A percentile compares a stretch with the other conserved stretches of the same genome.
These are phyloP conservation scores for Iphiclides podalirius DNA, from an alignment of 2,888 invertebrate genomes.

Conservation along the genomic window DNA sequence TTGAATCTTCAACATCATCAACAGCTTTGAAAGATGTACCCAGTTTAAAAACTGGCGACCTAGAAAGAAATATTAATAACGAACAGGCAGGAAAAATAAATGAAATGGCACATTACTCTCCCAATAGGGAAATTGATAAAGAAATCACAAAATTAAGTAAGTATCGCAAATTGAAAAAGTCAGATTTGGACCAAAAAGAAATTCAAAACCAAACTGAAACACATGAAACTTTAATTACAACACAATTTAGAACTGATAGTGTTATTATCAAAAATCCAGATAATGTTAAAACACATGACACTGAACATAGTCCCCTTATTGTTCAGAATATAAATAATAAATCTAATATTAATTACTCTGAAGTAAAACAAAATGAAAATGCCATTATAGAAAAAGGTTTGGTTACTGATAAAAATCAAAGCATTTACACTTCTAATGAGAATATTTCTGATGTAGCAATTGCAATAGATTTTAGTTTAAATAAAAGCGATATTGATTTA, in stretches of 20 bases:
- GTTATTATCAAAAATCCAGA: constrained; percentile 75
- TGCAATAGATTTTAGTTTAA: constrained; percentile 62
- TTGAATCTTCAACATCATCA: constrained; percentile 40
- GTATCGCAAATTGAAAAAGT: constrained; percentile 56
- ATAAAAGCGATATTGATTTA: constrained; percentile 34
- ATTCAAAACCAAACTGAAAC: constrained; percentile 28
- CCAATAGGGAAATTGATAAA: constrained; percentile 41
- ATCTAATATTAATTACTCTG: background rate
- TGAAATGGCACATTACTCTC: constrained; percentile 27
- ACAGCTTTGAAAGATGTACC: constrained; percentile 40
- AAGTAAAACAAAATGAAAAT: background rate
- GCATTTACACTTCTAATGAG: background rate
- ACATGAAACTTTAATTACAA: constrained; percentile 19
- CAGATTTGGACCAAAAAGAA: constrained; percentile 30
- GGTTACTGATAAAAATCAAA: background rate
- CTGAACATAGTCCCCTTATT: constrained; percentile 28
- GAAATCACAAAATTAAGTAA: constrained; percentile 62
- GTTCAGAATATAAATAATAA: constrained; percentile 6
- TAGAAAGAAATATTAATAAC: constrained; percentile 2
- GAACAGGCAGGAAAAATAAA: constrained; percentile 25
- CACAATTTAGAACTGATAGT: constrained; percentile 60
- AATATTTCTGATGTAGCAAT: constrained; percentile 31
- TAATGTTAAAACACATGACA: constrained; percentile 47
- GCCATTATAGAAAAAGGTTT: background rate
- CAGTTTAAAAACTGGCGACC: constrained; percentile 37